Percentiles rank a stretch among this genome's conserved stretches.
These are phyloP conservation scores for Lagenorhynchus albirostris DNA, from an alignment of 2,113 vertebrate genomes.

Conservation along the genomic window DNA sequence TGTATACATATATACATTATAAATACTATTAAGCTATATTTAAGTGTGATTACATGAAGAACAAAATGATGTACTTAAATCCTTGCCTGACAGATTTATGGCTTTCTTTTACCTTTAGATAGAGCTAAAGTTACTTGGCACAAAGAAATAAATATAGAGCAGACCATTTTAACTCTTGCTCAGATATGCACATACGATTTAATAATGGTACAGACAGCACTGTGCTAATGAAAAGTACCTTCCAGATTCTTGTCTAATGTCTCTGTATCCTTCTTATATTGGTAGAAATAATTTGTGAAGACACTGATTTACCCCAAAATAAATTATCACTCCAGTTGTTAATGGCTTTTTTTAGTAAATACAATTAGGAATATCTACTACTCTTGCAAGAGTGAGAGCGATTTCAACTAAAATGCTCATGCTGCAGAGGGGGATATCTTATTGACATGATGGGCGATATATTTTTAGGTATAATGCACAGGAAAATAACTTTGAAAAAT, in stretches of 20 bases:
- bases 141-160: not conserved
- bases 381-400: not conserved
- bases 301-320: not conserved
- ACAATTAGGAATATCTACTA: not conserved
- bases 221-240: not conserved
- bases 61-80: slow-evolving; percentile 8
- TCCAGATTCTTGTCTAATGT: not conserved
- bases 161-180: not conserved
- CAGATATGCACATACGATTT: not conserved
- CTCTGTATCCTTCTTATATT: slow-evolving; percentile 36
- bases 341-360: not conserved
- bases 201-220: not conserved
- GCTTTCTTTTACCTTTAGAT: not conserved
- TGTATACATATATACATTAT: not conserved
- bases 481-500: not conserved
- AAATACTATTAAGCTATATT: not conserved
- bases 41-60: not conserved
- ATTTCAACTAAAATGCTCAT: not conserved
- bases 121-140: not conserved
- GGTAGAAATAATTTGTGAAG: slow-evolving; percentile 17
- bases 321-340: not conserved
- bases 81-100: not conserved
- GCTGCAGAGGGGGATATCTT: too few species aligned
- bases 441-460: not conserved
- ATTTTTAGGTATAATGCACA: not conserved